Evolutionary conservation across 2,113 vertebrate species (phyloP).

Genomic region (Upupa epops): DNA sequence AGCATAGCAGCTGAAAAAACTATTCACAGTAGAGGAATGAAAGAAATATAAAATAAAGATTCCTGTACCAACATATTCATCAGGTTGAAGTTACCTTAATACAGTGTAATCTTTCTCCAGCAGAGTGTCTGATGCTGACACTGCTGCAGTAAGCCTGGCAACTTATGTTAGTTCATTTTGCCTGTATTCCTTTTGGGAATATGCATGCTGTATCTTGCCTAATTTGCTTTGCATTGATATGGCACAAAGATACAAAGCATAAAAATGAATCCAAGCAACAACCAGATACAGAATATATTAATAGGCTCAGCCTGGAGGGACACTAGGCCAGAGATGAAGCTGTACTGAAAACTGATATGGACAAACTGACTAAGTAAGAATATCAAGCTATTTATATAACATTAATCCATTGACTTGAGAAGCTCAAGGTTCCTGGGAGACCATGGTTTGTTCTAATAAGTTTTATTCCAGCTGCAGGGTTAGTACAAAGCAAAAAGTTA

Average conservation of each 20-base stretch:
- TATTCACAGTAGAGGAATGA: slow-evolving; percentile 23
- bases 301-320: neutral
- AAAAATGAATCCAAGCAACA: slow-evolving; percentile 46
- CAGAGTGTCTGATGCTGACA: slow-evolving; percentile 29
- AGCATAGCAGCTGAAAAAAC: neutral
- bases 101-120: slow-evolving; percentile 22
- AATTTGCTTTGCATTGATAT: slow-evolving; percentile 38
- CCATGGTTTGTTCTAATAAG: neutral
- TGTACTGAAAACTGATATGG: neutral
- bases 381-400: slow-evolving; percentile 28
- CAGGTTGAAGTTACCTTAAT: neutral
- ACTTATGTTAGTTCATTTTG: slow-evolving; percentile 24
- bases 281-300: slow-evolving; percentile 16
- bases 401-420: neutral
- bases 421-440: neutral
- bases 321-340: neutral
- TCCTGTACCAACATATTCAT: neutral
- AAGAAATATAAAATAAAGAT: neutral
- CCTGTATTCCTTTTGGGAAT: slow-evolving; percentile 50
- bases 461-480: slow-evolving; percentile 1
- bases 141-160: neutral
- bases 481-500: neutral
- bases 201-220: slow-evolving; percentile 26
- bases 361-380: slow-evolving; percentile 30
- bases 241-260: slow-evolving; percentile 55